A percentile compares a stretch with the other conserved stretches of the same genome.
phyloP scores from a whole-genome alignment of 2,888 invertebrate species.

The Lasioglossum pauxillum region DNA sequence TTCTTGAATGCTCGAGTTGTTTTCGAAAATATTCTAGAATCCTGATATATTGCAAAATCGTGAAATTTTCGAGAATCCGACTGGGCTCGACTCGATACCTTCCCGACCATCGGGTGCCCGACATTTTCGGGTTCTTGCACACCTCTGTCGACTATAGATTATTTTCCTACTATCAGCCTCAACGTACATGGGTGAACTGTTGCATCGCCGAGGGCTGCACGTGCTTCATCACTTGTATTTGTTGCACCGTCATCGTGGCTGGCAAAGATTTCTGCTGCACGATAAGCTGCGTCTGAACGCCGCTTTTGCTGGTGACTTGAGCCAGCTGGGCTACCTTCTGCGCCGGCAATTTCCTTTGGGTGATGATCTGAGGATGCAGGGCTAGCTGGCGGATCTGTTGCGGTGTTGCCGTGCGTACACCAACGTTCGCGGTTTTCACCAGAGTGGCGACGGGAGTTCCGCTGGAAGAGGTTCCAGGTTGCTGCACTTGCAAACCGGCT shows the following conservation, averaged over 20 bases:
- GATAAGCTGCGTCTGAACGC: slow-evolving; percentile 89
- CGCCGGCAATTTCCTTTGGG: slow-evolving; percentile 86
- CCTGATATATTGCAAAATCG: too few relatives aligned
- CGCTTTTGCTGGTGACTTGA: slow-evolving; percentile 84
- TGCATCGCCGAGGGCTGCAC: slow-evolving; percentile 84
- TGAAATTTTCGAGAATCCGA: too few relatives aligned
- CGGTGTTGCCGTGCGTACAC: slow-evolving; percentile 87
- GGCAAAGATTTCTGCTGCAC: slow-evolving; percentile 89
- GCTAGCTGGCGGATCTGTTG: slow-evolving; percentile 89
- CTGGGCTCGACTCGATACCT: too few relatives aligned
- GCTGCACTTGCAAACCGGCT: slow-evolving; percentile 85
- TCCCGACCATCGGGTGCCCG: too few relatives aligned
- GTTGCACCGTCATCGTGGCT: slow-evolving; percentile 89
- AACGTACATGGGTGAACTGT: slow-evolving; percentile 82
- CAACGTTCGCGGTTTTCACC: slow-evolving; percentile 86
- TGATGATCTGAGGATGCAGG: slow-evolving; percentile 86
- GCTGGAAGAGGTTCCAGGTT: slow-evolving; percentile 84
- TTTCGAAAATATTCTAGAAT: too few relatives aligned
- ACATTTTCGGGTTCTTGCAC: neutral
- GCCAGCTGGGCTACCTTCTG: slow-evolving; percentile 88
- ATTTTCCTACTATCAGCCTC: neutral
- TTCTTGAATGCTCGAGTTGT: too few relatives aligned
- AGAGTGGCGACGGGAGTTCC: slow-evolving; percentile 87
- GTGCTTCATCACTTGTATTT: slow-evolving; percentile 90
- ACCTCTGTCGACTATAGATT: neutral